Conservation (phyloP, 2,113 vertebrate species). For the Dromiciops gliroides region DNA sequence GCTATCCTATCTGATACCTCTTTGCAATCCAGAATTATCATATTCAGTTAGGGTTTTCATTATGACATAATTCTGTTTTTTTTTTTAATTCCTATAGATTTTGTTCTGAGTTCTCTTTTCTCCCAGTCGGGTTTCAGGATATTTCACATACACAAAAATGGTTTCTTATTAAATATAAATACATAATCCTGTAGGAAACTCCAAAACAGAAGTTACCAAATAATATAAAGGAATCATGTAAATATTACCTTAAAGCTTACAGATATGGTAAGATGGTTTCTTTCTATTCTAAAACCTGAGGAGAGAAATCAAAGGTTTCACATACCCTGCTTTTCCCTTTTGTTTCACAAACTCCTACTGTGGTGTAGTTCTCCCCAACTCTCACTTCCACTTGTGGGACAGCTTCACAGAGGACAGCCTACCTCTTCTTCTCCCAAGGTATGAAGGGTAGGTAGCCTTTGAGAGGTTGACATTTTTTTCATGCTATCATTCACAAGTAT, state of each 20-base stretch:
- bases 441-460: background rate
- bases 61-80: background rate
- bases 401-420: background rate
- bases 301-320: background rate
- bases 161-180: slow-evolving; percentile 46
- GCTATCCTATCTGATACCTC: background rate
- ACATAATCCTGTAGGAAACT: background rate
- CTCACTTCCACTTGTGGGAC: background rate
- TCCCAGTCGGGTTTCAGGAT: slow-evolving; percentile 9
- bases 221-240: background rate
- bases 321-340: background rate
- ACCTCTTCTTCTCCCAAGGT: background rate
- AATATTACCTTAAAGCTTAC: background rate
- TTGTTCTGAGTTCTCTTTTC: background rate
- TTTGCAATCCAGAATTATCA: background rate
- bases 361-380: background rate
- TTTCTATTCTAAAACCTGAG: slow-evolving; percentile 19
- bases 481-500: background rate
- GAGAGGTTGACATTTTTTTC: background rate
- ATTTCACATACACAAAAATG: slow-evolving; percentile 10
- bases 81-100: background rate
- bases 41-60: background rate
- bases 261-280: background rate
- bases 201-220: slow-evolving; percentile 1
- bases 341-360: background rate